Conservation (phyloP, 1,140 invertebrate species). For the Orchesella cincta region DNA sequence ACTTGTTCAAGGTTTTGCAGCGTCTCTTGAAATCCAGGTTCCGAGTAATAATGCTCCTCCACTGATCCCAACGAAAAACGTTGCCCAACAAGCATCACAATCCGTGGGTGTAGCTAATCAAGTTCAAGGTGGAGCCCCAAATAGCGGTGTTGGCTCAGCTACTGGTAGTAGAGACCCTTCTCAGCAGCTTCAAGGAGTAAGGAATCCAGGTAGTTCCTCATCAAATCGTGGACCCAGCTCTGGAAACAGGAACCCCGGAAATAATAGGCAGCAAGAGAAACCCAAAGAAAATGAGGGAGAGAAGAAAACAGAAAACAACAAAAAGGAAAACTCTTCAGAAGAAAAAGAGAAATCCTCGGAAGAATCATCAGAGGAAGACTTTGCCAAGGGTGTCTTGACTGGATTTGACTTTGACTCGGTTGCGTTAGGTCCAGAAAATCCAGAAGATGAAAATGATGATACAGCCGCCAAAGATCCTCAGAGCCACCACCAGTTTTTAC, state of each 20-base stretch:
- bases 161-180: too few relatives aligned
- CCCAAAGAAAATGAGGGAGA: not conserved
- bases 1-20: not conserved
- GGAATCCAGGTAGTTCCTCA: not conserved
- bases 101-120: not conserved
- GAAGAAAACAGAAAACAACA: not conserved
- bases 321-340: not conserved
- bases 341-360: not conserved
- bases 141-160: too few relatives aligned
- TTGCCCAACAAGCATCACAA: too few relatives aligned
- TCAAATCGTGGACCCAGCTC: not conserved
- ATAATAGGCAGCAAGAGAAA: not conserved
- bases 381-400: not conserved
- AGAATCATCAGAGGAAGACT: not conserved
- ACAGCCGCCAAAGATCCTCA: not conserved
- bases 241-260: not conserved
- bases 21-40: not conserved
- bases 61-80: not conserved
- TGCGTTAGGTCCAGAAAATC: not conserved
- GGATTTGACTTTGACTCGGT: not conserved
- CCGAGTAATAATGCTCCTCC: not conserved
- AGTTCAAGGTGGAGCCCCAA: too few relatives aligned
- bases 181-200: not conserved
- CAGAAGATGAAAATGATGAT: not conserved
- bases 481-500: not conserved